A percentile compares a stretch with the other conserved stretches of the same genome.
Evolutionary conservation across 2,113 vertebrate species (phyloP).

Genomic region (Saguinus midas): DNA sequence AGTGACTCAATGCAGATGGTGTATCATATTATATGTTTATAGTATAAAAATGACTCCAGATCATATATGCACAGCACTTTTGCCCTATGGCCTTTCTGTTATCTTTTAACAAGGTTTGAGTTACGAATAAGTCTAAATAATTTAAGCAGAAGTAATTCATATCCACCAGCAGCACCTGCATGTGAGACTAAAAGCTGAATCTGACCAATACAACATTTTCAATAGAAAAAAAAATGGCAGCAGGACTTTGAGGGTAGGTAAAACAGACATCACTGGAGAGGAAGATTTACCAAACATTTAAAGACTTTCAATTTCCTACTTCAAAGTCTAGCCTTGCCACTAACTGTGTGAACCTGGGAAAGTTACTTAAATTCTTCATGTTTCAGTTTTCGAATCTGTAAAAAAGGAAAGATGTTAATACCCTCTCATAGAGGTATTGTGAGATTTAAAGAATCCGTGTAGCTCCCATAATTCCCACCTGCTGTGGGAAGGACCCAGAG

Average conservation of each 20-base stretch:
- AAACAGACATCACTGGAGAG: neutral
- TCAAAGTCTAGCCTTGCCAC: neutral
- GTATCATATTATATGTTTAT: neutral
- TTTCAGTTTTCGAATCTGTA: neutral
- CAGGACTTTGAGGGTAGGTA: neutral
- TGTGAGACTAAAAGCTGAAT: neutral
- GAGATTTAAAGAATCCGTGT: neutral
- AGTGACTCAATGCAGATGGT: conserved; percentile 18
- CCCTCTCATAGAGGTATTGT: neutral
- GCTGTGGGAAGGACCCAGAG: too few species aligned
- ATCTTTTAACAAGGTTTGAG: conserved; percentile 47
- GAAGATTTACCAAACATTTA: neutral
- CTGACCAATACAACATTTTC: neutral
- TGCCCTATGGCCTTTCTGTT: neutral
- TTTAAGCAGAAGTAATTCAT: neutral
- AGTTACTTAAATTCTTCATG: neutral
- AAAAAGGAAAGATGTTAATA: neutral
- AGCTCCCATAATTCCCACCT: too few species aligned
- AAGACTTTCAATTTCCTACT: neutral
- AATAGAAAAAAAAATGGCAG: neutral
- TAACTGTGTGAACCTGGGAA: neutral
- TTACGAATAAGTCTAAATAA: neutral
- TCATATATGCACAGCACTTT: neutral
- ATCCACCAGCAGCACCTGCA: neutral
- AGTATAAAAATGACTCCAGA: neutral